Percentiles rank a stretch among this genome's conserved stretches.
phyloP scores from a whole-genome alignment of 2,888 invertebrate species.

The Auanema freiburgensis region DNA sequence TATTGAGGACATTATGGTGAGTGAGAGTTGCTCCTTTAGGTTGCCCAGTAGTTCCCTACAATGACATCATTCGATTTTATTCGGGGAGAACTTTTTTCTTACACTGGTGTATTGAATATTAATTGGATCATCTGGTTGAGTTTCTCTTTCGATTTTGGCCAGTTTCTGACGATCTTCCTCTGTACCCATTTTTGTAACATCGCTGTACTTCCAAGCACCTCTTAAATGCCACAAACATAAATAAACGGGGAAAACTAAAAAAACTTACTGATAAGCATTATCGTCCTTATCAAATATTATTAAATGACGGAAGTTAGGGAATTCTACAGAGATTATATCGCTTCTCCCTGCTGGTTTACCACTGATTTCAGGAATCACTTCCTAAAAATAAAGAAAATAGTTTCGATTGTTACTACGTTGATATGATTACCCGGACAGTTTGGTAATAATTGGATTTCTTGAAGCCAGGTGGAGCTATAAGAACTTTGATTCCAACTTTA shows the following conservation, averaged over 20 bases:
- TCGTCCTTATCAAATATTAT: constrained; percentile 69
- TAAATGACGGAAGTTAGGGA: constrained; percentile 68
- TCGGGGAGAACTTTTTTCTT: constrained; percentile 5
- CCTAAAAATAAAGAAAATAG: constrained; percentile 30
- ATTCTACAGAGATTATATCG: constrained; percentile 43
- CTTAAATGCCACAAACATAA: constrained; percentile 56
- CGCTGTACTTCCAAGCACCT: constrained; percentile 67
- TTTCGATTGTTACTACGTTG: background rate
- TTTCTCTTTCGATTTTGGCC: constrained; percentile 67
- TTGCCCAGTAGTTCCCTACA: constrained; percentile 76
- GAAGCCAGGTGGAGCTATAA: constrained; percentile 73
- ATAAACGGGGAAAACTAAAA: background rate
- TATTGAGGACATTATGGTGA: constrained; percentile 78
- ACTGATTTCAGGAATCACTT: constrained; percentile 56
- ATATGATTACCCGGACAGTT: constrained; percentile 29
- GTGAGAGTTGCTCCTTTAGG: constrained; percentile 75
- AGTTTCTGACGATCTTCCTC: constrained; percentile 64
- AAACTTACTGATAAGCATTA: constrained; percentile 49
- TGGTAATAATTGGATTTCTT: constrained; percentile 74
- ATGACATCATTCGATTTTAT: constrained; percentile 18
- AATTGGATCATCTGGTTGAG: constrained; percentile 75
- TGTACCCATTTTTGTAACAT: constrained; percentile 66
- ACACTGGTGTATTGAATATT: constrained; percentile 70
- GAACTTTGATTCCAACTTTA: constrained; percentile 72
- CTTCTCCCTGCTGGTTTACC: constrained; percentile 47